Percentiles rank a stretch among this genome's conserved stretches.
phyloP scores from a whole-genome alignment of 2,113 vertebrate genomes.

The Panthera tigris region DNA sequence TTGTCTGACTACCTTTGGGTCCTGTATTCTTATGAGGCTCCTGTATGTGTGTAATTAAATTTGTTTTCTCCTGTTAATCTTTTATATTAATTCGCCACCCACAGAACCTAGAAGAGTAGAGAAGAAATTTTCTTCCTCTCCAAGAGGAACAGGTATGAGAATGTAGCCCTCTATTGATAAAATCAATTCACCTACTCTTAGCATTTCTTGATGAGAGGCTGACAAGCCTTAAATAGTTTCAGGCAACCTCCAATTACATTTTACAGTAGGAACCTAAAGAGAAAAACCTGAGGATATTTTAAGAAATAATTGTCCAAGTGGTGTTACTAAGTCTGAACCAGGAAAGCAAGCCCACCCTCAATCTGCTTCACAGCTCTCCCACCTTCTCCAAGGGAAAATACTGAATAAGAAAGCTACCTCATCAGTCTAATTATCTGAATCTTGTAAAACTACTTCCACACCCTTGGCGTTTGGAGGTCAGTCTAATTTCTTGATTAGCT shows the following conservation, averaged over 20 bases:
- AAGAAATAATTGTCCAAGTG: conserved; percentile 65
- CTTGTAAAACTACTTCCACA: conserved; percentile 15
- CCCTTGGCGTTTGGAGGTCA: conserved; percentile 44
- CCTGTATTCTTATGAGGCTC: not conserved
- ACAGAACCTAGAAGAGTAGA: not conserved
- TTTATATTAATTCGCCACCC: not conserved
- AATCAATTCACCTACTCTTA: conserved; percentile 32
- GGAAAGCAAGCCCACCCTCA: not conserved
- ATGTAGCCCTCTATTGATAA: conserved; percentile 50
- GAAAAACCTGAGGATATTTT: conserved; percentile 46
- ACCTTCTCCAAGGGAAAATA: not conserved
- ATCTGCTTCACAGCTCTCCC: not conserved
- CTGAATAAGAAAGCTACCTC: conserved; percentile 15
- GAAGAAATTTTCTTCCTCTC: not conserved
- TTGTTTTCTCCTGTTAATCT: not conserved
- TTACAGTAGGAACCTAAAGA: conserved; percentile 47
- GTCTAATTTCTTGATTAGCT: conserved; percentile 56
- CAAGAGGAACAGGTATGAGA: not conserved
- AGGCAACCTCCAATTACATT: conserved; percentile 39
- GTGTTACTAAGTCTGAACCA: conserved; percentile 20
- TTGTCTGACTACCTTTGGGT: not conserved
- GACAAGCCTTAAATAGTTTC: conserved; percentile 59
- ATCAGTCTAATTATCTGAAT: conserved; percentile 45
- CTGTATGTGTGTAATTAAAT: not conserved
- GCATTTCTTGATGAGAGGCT: conserved; percentile 44